Evolutionary conservation across 2,888 invertebrate species (phyloP), one percentile per base, ranked within the genome.

Genomic region (Mellilla xanthometata): DNA sequence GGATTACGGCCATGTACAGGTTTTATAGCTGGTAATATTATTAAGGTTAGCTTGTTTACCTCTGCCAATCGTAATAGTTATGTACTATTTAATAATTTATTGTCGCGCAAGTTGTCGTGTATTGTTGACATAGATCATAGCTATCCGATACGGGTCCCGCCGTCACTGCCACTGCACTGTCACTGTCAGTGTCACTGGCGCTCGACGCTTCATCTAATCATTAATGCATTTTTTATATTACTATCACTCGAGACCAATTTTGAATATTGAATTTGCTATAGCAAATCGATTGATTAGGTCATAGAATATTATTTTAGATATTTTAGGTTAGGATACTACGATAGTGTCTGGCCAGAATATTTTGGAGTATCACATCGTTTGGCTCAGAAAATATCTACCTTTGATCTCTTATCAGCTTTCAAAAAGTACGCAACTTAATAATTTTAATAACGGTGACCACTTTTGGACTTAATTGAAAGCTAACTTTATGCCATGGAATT

Each of bases 401-500:
- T 87, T 89, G 89, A 89, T 89, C 89, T 89, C 89, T 89, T 81
- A 84, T 83, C 86, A 84, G 89, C 88, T 88, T 89, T 88, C 88
- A 86, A 76, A 78, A 87, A 87, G 85, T 87, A 76, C 79, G 84
- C 85, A 85, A 87, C 88, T 87, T 86, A 86, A 87, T 85, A 77
- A 81, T 80, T 76, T 74, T 76, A 81, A 77, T 77, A 81, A 76
- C 76, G 76, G 77, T 76, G 82, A 83, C 83, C 83, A 81, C 75
- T 71, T 80, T 80, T 76, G 80, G 81, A 88, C 85, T 87, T 88
- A 85, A 87, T 55, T 87, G 88, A 87, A 89, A 88, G 89, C 87
- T 86, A 86, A 89, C 83, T 86, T 84, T 87, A 89, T 88, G 89
- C 89, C 89, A 89, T 89, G 89, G 88, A 88, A 87, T 87, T 88